Percentiles rank a stretch among this genome's conserved stretches.
Conservation (phyloP, 2,797 vertebrate species). For the Cheirogaleus major region DNA sequence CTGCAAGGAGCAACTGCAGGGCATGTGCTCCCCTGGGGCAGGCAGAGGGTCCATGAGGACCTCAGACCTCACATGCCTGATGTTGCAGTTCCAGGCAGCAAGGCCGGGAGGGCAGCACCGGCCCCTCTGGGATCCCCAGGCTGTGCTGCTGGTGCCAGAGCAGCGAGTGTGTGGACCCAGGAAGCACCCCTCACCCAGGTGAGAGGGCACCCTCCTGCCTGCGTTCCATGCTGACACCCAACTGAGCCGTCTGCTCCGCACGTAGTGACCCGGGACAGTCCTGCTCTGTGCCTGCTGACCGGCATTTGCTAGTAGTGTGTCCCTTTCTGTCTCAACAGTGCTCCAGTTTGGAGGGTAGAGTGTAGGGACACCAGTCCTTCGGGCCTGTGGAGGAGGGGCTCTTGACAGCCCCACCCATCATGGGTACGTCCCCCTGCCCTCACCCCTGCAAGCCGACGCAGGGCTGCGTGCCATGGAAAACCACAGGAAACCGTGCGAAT, state of each 20-base stretch:
- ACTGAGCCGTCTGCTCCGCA: not conserved
- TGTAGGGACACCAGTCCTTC: not conserved
- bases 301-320: not conserved
- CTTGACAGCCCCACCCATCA: not conserved
- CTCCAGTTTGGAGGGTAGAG: not conserved
- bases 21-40: not conserved
- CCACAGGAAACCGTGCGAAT: not conserved
- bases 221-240: not conserved
- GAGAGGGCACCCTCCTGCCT: not conserved
- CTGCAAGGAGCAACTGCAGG: not conserved
- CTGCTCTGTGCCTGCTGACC: not conserved
- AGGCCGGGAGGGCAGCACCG: not conserved
- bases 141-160: not conserved
- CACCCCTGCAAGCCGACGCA: not conserved
- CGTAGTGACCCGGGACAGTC: not conserved
- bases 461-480: not conserved
- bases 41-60: not conserved
- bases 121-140: not conserved
- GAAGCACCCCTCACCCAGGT: fast-evolving
- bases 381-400: not conserved
- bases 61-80: not conserved
- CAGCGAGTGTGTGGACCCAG: not conserved
- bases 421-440: not conserved
- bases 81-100: not conserved
- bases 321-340: not conserved